Conservation (phyloP, 2,888 invertebrate species). For the Trichogramma evanescens region DNA sequence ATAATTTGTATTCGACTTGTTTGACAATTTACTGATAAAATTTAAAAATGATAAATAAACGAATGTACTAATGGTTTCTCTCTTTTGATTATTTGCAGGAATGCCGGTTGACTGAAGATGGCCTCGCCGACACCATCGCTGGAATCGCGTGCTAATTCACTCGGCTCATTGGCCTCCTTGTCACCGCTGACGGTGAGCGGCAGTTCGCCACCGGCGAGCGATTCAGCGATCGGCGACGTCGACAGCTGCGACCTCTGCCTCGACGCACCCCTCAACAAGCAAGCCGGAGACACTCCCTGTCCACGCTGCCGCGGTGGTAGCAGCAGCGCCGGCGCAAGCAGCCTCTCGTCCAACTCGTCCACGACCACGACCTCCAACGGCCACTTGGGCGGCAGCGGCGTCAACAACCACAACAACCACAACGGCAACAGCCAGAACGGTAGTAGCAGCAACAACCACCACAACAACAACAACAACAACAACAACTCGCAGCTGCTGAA, state of each 20-base stretch:
- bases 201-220: constrained; percentile 79
- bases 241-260: constrained; percentile 47
- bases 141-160: constrained; percentile 88
- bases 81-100: constrained; percentile 57
- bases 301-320: constrained; percentile 52
- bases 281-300: constrained; percentile 43
- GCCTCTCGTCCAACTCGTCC: constrained; percentile 85
- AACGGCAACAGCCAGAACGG: neutral
- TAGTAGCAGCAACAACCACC: neutral
- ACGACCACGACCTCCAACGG: constrained; percentile 61
- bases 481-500: neutral
- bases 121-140: constrained; percentile 88
- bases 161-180: constrained; percentile 68
- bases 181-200: constrained; percentile 78
- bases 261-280: constrained; percentile 42
- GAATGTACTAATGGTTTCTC: neutral
- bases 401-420: constrained; percentile 67
- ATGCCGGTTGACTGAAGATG: constrained; percentile 87
- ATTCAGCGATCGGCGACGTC: constrained; percentile 71
- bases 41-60: neutral
- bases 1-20: too few relatives aligned
- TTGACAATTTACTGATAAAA: too few relatives aligned
- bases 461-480: neutral
- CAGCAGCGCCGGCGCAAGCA: constrained; percentile 70
- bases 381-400: constrained; percentile 20